These are phyloP conservation scores for Tursiops truncatus DNA, from an alignment of 2,113 vertebrate genomes.

Conservation along the genomic window DNA sequence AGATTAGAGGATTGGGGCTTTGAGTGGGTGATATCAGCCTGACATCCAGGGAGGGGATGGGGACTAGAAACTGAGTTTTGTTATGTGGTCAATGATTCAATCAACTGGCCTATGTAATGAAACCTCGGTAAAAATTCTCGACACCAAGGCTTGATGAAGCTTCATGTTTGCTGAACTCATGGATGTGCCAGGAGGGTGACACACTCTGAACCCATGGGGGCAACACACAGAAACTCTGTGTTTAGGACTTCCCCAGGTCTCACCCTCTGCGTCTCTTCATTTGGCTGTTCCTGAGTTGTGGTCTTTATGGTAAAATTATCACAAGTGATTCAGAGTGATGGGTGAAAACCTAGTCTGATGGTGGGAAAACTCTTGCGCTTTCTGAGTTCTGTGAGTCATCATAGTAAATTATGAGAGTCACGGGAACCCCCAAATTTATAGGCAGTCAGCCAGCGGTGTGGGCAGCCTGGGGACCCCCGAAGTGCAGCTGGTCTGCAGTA, in stretches of 20 bases:
- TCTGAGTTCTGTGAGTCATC: not conserved
- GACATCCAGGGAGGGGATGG: too few species aligned
- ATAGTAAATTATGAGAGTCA: fast-evolving
- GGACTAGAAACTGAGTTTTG: fast-evolving
- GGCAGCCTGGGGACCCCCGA: not conserved
- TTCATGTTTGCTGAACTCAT: fast-evolving
- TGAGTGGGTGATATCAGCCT: fast-evolving
- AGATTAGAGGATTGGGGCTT: fast-evolving
- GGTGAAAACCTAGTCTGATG: not conserved
- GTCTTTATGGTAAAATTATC: not conserved
- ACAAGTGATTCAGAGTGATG: not conserved
- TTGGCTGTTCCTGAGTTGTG: fast-evolving
- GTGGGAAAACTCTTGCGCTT: too few species aligned
- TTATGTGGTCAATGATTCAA: fast-evolving
- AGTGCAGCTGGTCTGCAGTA: too few species aligned
- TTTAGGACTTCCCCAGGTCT: too few species aligned
- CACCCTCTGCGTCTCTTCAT: not conserved
- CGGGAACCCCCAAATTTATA: not conserved
- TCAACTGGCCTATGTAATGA: fast-evolving
- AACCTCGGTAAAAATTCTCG: fast-evolving
- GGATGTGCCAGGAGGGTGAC: fast-evolving
- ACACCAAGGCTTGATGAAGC: fast-evolving
- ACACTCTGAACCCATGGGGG: fast-evolving
- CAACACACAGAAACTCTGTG: fast-evolving
- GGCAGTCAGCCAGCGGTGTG: too few species aligned